These are phyloP conservation scores for Drosophila tripunctata DNA, from an alignment of 2,888 invertebrate genomes.

Conservation along the genomic window DNA sequence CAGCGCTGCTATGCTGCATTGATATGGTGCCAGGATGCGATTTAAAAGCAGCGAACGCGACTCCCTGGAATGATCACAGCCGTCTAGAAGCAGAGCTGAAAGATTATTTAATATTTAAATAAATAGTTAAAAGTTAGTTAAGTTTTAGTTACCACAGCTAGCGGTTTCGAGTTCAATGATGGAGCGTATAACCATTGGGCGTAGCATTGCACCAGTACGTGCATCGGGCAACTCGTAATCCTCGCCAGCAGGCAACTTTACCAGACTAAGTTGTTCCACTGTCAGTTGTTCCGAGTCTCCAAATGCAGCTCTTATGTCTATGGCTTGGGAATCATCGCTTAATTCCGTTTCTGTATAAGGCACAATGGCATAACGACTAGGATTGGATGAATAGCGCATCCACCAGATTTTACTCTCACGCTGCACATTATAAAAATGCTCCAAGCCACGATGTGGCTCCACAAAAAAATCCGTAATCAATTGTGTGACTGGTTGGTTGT, in stretches of 20 bases:
- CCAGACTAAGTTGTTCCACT: constrained; percentile 87
- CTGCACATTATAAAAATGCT: constrained; percentile 90
- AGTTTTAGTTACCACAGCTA: constrained; percentile 65
- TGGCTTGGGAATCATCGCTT: constrained; percentile 74
- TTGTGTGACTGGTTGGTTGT: constrained; percentile 31
- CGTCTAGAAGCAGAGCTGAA: constrained; percentile 84
- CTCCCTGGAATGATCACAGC: constrained; percentile 85
- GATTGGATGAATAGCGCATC: constrained; percentile 91
- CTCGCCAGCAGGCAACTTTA: constrained; percentile 56
- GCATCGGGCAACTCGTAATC: constrained; percentile 63
- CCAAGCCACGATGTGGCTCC: constrained; percentile 84
- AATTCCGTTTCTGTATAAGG: constrained; percentile 62
- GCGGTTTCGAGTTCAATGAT: constrained; percentile 77
- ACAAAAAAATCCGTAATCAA: constrained; percentile 78
- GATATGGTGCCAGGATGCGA: constrained; percentile 90
- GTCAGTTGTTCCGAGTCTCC: constrained; percentile 87
- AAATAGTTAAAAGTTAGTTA: not conserved
- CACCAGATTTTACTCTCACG: constrained; percentile 93
- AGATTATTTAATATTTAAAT: not conserved
- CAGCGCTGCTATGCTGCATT: constrained; percentile 88
- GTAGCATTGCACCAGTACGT: constrained; percentile 35
- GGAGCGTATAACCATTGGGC: constrained; percentile 77
- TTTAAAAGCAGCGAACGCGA: constrained; percentile 84
- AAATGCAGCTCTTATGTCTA: constrained; percentile 88
- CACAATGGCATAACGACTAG: constrained; percentile 87